Conservation (phyloP, 2,113 vertebrate species). For the Tor tambroides region DNA sequence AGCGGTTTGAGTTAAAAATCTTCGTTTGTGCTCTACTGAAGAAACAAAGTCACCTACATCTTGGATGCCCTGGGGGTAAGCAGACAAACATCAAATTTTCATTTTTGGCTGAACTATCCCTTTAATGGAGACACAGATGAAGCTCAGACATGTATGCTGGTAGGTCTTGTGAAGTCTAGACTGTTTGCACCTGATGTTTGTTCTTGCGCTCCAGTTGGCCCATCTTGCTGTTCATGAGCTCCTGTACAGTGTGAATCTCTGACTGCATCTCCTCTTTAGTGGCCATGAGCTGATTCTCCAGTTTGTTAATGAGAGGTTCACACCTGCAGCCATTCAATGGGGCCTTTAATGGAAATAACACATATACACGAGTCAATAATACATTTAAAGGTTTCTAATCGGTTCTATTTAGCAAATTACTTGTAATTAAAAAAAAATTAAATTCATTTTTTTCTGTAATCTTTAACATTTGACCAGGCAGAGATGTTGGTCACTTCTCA, state of each 20-base stretch:
- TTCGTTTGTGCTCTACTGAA: too few species aligned
- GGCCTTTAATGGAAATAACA: conserved; percentile 75
- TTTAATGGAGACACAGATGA: not conserved
- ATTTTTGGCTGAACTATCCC: too few species aligned
- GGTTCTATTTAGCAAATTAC: not conserved
- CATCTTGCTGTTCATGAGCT: conserved; percentile 91
- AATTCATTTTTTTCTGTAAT: too few species aligned
- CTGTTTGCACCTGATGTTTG: conserved; percentile 85
- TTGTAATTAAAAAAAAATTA: not conserved
- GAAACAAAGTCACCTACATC: too few species aligned
- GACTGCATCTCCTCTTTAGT: conserved; percentile 94
- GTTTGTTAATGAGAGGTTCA: conserved; percentile 79
- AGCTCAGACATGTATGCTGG: not conserved
- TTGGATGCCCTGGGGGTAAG: too few species aligned
- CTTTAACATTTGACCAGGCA: too few species aligned
- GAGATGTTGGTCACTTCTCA: too few species aligned
- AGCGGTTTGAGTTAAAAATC: too few species aligned
- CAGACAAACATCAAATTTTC: too few species aligned
- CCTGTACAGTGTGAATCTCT: conserved; percentile 88
- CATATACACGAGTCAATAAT: not conserved
- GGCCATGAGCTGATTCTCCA: conserved; percentile 95
- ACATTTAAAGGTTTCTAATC: too few species aligned
- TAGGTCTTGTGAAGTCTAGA: conserved; percentile 68
- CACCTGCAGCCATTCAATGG: conserved; percentile 95
- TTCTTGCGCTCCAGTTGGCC: conserved; percentile 91